Conservation (phyloP, 2,888 invertebrate species). For the Diarsia mendica region DNA sequence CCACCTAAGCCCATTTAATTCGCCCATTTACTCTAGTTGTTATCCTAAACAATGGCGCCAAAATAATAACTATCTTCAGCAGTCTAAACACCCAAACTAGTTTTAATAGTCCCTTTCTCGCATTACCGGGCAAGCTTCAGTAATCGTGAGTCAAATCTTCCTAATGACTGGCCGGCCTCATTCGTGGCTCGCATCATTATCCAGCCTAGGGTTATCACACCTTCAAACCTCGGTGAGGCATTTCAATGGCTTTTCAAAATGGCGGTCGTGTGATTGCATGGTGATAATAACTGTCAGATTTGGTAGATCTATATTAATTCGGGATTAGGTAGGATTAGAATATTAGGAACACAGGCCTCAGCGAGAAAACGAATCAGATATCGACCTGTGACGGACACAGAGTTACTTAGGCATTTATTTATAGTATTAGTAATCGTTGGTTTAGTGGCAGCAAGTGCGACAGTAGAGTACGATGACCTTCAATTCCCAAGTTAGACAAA, state of each 20-base stretch:
- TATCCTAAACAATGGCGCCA: slow-evolving; percentile 53
- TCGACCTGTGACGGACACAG: not conserved
- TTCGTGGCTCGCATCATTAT: slow-evolving; percentile 66
- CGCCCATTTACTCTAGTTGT: slow-evolving; percentile 19
- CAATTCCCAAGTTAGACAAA: no score
- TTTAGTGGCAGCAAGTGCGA: no score
- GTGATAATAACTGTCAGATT: not conserved
- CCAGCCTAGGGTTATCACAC: slow-evolving; percentile 60
- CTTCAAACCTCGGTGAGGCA: slow-evolving; percentile 24
- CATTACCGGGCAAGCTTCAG: slow-evolving; percentile 64
- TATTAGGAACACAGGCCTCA: no score
- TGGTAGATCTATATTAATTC: not conserved
- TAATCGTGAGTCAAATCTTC: slow-evolving; percentile 69
- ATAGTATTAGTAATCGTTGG: not conserved
- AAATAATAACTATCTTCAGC: slow-evolving; percentile 56
- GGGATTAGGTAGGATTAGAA: not conserved
- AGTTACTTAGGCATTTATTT: not conserved
- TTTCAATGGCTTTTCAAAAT: slow-evolving; percentile 32
- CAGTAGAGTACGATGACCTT: no score
- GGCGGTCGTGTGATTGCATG: slow-evolving; percentile 2
- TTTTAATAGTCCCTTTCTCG: slow-evolving; percentile 67
- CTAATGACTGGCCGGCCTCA: slow-evolving; percentile 69
- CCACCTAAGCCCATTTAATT: slow-evolving; percentile 23
- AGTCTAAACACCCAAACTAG: slow-evolving; percentile 62
- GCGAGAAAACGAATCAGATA: not conserved